Base-by-base conservation (phyloP, 2,888 invertebrate species). In the Dynastes tityus region DNA sequence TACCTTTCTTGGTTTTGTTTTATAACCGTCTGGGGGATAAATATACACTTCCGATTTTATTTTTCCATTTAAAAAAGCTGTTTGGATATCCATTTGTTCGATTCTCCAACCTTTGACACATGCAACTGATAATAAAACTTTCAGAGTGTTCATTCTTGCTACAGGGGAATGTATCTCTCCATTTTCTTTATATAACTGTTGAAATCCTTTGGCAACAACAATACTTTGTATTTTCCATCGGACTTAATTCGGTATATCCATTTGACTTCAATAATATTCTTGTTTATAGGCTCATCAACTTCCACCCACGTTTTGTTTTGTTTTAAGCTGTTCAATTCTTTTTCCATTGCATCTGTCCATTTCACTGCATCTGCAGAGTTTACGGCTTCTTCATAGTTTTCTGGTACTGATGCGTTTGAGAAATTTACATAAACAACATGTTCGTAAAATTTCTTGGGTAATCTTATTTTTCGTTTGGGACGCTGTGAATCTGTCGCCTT, bases 321-420 rank as follows among this genome's bases (percentile, higher is more conserved):
- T 11, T 77, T 68, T 45, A 83, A 68, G 8, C 82, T 77, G 16
- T 77, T 45, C 8, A 84, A 71, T 76, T 83, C 84, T 65, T 79
- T 77, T 40, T 78, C 27, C 74, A 84, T 83, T 8, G 83, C 82
- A n/a, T 58, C 58, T 49, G 79, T 78, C 84, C 82, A 83, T 73
- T 80, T 65, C 22, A 63, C 53, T 53, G 32, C 45, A 51, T 76
- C 68, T 13, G 6, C 40, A 70, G 13, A 53, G 13, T 70, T 51
- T 4, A 70, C 16, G 22, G 71, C 53, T 51, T 70, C 71, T 22
- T 53, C 71, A 51, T 70, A 70, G 37, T n/a, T 65, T 65, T 65
- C 49, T 68, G 68, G 68, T 49, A 49, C 68, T 49, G 51, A 16
- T 9, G 68, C 68, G 49, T 45, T 68, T 16, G 68, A 51, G 22